Percentiles rank a stretch among this genome's conserved stretches.
Conservation (phyloP, 2,888 invertebrate genomes). For the Bombyx huttoni region DNA sequence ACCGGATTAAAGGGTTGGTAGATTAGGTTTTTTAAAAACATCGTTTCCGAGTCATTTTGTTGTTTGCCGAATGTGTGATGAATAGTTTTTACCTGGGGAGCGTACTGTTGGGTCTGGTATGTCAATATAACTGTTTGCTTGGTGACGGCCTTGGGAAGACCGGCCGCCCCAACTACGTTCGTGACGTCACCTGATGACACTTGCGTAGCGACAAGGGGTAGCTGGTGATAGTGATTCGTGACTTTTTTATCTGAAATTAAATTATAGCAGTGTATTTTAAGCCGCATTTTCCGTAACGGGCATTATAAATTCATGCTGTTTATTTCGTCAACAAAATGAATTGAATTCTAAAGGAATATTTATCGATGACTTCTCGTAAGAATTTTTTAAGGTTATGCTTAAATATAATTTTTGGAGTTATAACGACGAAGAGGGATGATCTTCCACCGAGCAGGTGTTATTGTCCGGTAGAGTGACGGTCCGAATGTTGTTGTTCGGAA, state of each 20-base stretch:
- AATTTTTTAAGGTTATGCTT: too few species aligned
- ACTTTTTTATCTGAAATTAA: constrained; percentile 50
- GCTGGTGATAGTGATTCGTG: constrained; percentile 40
- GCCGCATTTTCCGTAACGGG: too few species aligned
- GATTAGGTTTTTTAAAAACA: not conserved
- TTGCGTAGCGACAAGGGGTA: constrained; percentile 41
- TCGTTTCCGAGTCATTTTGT: not conserved
- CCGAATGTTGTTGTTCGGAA: too few species aligned
- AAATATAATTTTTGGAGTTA: too few species aligned
- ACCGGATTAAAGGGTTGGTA: too few species aligned
- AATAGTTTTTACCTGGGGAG: constrained; percentile 27
- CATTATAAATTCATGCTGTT: too few species aligned
- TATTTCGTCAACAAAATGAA: too few species aligned
- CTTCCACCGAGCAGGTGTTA: too few species aligned
- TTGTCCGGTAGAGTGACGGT: too few species aligned
- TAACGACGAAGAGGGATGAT: too few species aligned
- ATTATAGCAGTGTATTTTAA: not conserved
- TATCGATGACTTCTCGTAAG: too few species aligned
- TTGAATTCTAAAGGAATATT: too few species aligned
- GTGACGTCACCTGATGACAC: constrained; percentile 42
- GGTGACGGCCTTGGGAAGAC: constrained; percentile 52
- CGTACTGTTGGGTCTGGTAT: constrained; percentile 55
- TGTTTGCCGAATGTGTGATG: not conserved
- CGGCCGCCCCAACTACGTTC: constrained; percentile 42
- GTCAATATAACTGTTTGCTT: constrained; percentile 66